These are phyloP conservation scores for Enteromius afrohamiltoni DNA, from an alignment of 2,797 vertebrate genomes.

Conservation along the genomic window DNA sequence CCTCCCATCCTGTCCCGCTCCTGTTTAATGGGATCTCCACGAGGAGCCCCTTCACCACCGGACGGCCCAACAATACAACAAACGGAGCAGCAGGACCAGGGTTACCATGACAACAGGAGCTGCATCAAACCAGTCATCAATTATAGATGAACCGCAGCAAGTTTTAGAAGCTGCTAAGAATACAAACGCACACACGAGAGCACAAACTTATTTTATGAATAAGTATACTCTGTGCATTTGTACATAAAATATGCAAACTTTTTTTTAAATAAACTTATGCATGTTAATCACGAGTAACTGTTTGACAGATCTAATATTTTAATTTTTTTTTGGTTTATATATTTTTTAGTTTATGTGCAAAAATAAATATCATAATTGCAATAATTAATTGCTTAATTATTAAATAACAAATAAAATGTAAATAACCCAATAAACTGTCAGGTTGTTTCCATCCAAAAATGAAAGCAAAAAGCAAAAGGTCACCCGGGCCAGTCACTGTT, in stretches of 20 bases:
- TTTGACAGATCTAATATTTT: neutral
- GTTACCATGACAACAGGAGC: conserved; percentile 29
- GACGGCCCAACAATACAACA: conserved; percentile 8
- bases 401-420: neutral
- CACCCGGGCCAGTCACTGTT: neutral
- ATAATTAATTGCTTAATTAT: too few relatives aligned
- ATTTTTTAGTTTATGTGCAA: too few relatives aligned
- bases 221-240: too few relatives aligned
- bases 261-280: too few relatives aligned
- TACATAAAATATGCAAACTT: too few relatives aligned
- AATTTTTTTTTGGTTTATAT: too few relatives aligned
- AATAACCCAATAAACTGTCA: neutral
- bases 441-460: neutral
- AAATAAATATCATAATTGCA: too few relatives aligned
- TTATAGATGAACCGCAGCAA: neutral
- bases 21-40: conserved; percentile 52
- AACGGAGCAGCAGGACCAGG: neutral
- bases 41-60: neutral
- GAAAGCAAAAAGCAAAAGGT: neutral
- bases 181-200: neutral
- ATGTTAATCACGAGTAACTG: too few relatives aligned
- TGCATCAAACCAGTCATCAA: conserved; percentile 15
- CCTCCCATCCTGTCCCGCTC: neutral
- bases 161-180: neutral
- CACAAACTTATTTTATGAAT: neutral